phyloP scores from a whole-genome alignment of 2,797 vertebrate genomes.

The Dryobates pubescens region DNA sequence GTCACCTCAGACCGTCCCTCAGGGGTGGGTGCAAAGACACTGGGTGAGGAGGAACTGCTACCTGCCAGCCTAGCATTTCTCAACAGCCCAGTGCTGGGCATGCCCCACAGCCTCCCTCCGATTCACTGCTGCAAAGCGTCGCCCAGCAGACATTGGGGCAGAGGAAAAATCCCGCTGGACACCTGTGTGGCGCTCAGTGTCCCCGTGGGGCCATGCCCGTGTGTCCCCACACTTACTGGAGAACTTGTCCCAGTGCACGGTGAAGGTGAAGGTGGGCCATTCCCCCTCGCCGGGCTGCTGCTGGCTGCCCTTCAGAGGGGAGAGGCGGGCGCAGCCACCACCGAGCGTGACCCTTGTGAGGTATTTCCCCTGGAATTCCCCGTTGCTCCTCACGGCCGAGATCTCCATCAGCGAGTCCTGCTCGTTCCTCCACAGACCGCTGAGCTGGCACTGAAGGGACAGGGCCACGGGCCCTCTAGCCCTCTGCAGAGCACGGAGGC shows the following conservation, averaged over 20 bases:
- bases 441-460: conserved; percentile 39
- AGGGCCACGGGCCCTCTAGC: fast-evolving
- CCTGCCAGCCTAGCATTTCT: fast-evolving
- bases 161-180: neutral
- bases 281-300: neutral
- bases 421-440: conserved; percentile 39
- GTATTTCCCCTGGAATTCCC: conserved; percentile 48
- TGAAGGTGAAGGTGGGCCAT: conserved; percentile 36
- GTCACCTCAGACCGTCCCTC: fast-evolving
- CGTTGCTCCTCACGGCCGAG: neutral
- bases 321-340: neutral
- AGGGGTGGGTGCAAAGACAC: too few relatives aligned
- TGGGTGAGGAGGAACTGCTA: neutral
- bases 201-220: fast-evolving
- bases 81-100: too few relatives aligned
- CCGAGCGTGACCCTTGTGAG: conserved; percentile 6
- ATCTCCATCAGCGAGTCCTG: conserved; percentile 54
- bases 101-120: neutral
- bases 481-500: fast-evolving
- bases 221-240: conserved; percentile 37
- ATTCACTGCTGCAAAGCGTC: neutral
- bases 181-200: fast-evolving
- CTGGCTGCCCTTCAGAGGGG: neutral
- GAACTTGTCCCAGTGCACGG: conserved; percentile 35
- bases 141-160: neutral